A percentile compares a stretch with the other conserved stretches of the same genome.
Evolutionary conservation across 2,113 vertebrate genomes (phyloP).

Genomic region (Nibea albiflora): DNA sequence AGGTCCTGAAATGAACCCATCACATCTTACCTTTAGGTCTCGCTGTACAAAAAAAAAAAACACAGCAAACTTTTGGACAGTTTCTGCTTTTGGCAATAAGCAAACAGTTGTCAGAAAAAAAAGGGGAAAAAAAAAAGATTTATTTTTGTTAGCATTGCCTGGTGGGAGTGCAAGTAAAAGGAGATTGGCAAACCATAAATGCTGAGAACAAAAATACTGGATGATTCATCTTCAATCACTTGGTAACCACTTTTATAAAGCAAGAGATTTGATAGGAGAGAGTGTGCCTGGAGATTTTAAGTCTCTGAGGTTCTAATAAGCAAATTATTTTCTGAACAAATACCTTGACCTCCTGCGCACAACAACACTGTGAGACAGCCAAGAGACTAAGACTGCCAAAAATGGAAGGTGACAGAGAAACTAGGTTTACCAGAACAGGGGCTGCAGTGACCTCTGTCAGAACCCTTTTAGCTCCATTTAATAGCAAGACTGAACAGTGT

Average conservation of each 20-base stretch:
- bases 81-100: constrained; percentile 38
- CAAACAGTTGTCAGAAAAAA: constrained; percentile 24
- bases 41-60: not conserved
- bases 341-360: constrained; percentile 27
- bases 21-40: not conserved
- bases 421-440: not conserved
- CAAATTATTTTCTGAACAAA: constrained; percentile 24
- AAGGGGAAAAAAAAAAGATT: too few relatives aligned
- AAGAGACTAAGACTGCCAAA: constrained; percentile 18
- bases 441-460: constrained; percentile 27
- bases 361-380: constrained; percentile 14
- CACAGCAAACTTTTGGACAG: constrained; percentile 14
- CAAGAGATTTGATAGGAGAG: not conserved
- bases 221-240: constrained; percentile 30
- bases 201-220: not conserved
- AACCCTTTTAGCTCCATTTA: constrained; percentile 19
- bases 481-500: constrained; percentile 20
- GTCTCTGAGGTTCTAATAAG: constrained; percentile 10
- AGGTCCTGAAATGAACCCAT: constrained; percentile 32
- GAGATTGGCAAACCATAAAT: constrained; percentile 19
- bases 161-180: constrained; percentile 14
- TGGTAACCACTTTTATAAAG: constrained; percentile 20
- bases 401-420: constrained; percentile 42
- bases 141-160: constrained; percentile 41
- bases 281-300: constrained; percentile 3